Conservation (phyloP, 2,888 invertebrate species). For the Seira sanloemensis region DNA sequence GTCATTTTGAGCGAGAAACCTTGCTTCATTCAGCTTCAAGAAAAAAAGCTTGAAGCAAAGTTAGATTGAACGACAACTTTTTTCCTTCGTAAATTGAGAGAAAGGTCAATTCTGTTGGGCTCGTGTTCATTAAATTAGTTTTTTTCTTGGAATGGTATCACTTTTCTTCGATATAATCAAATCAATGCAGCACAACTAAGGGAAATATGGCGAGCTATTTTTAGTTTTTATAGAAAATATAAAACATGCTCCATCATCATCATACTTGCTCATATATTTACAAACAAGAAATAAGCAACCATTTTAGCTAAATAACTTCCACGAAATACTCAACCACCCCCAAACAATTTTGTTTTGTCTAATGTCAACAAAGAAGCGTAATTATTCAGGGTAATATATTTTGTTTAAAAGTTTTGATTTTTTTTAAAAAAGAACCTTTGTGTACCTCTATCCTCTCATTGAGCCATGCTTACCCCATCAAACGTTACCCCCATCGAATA, state of each 20-base stretch:
- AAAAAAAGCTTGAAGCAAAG: not conserved
- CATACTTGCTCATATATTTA: too few species aligned
- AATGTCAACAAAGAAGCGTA: not conserved
- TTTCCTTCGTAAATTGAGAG: slow-evolving; percentile 8
- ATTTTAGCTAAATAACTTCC: too few species aligned
- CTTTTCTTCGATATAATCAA: slow-evolving; percentile 2
- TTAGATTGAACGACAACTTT: not conserved
- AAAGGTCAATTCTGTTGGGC: slow-evolving; percentile 9
- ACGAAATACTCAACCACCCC: not conserved
- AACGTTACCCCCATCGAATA: not conserved
- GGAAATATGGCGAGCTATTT: too few species aligned
- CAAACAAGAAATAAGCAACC: too few species aligned
- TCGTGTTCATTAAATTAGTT: slow-evolving; percentile 14
- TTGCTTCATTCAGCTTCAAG: slow-evolving; percentile 1
- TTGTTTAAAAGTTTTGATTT: not conserved
- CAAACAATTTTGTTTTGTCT: not conserved
- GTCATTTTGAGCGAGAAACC: not conserved
- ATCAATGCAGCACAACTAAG: too few species aligned
- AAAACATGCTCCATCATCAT: too few species aligned
- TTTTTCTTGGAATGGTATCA: not conserved
- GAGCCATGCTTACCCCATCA: not conserved
- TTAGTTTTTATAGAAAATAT: too few species aligned
- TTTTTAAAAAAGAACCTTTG: not conserved
- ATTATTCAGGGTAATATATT: slow-evolving; percentile 6
- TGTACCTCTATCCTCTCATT: too few species aligned